phyloP scores from a whole-genome alignment of 2,113 vertebrate genomes.

The Lepus timidus region DNA sequence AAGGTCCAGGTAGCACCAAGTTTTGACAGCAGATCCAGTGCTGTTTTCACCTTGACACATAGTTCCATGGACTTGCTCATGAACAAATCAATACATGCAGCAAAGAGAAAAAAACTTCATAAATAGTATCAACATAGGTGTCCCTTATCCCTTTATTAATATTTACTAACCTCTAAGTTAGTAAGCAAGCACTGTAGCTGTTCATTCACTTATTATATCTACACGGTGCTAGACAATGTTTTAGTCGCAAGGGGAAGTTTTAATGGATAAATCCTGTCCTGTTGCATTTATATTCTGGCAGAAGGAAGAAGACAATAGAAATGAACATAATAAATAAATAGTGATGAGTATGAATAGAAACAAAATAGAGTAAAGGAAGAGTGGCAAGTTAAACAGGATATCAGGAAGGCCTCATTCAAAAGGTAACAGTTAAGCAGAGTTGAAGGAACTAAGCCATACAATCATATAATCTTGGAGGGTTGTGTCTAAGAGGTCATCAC shows the following conservation, averaged over 20 bases:
- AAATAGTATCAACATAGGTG: background rate
- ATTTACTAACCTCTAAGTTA: constrained; percentile 13
- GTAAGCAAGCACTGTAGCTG: background rate
- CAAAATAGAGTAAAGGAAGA: background rate
- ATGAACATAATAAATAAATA: background rate
- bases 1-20: background rate
- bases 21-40: background rate
- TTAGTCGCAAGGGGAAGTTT: background rate
- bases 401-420: background rate
- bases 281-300: constrained; percentile 19
- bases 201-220: background rate
- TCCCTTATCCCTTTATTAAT: background rate
- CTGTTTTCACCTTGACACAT: background rate
- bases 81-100: background rate
- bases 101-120: background rate
- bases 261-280: background rate
- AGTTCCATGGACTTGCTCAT: background rate
- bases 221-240: background rate
- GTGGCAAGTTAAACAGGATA: background rate
- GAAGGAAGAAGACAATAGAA: background rate
- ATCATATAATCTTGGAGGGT: background rate
- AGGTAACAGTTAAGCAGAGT: background rate
- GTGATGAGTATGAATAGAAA: background rate
- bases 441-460: background rate
- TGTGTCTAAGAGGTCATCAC: background rate